phyloP scores from a whole-genome alignment of 2,888 invertebrate genomes.

The Lochmaea crataegi region DNA sequence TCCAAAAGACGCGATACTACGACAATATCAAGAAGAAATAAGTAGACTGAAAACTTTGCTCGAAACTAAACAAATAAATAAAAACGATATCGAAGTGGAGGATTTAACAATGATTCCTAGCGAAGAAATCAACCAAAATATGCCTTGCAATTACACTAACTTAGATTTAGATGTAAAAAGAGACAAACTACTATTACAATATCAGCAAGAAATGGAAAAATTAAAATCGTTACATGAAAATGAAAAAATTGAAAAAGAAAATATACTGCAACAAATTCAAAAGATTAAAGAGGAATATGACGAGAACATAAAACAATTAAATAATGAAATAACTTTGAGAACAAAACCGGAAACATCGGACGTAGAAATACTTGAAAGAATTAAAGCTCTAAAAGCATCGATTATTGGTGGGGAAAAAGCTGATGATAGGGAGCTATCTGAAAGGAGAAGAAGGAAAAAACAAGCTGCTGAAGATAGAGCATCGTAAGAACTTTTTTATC shows the following conservation, averaged over 20 bases:
- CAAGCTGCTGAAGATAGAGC: constrained; percentile 75
- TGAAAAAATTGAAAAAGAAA: constrained; percentile 63
- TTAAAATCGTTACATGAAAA: constrained; percentile 62
- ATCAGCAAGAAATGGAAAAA: constrained; percentile 68
- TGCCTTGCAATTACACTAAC: constrained; percentile 43
- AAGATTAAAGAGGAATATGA: constrained; percentile 71
- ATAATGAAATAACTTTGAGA: constrained; percentile 70
- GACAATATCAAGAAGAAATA: constrained; percentile 89
- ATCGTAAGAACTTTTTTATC: constrained; percentile 51
- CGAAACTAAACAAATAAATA: constrained; percentile 55
- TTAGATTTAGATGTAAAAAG: constrained; percentile 57
- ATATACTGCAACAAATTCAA: constrained; percentile 63
- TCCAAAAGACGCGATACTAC: constrained; percentile 87
- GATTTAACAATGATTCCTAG: constrained; percentile 49
- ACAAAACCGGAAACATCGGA: constrained; percentile 65
- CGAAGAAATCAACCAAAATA: constrained; percentile 50
- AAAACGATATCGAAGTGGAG: constrained; percentile 53
- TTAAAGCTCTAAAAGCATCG: constrained; percentile 73
- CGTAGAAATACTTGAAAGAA: constrained; percentile 62
- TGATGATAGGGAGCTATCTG: constrained; percentile 77
- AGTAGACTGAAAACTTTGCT: constrained; percentile 73
- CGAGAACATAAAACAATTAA: constrained; percentile 69
- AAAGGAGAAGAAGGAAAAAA: constrained; percentile 75
- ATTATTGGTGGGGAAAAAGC: constrained; percentile 85
- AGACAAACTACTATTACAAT: constrained; percentile 65